These are phyloP conservation scores for Palythoa grandis DNA, from an alignment of 92 coral and sea anemone species.

Conservation along the genomic window DNA sequence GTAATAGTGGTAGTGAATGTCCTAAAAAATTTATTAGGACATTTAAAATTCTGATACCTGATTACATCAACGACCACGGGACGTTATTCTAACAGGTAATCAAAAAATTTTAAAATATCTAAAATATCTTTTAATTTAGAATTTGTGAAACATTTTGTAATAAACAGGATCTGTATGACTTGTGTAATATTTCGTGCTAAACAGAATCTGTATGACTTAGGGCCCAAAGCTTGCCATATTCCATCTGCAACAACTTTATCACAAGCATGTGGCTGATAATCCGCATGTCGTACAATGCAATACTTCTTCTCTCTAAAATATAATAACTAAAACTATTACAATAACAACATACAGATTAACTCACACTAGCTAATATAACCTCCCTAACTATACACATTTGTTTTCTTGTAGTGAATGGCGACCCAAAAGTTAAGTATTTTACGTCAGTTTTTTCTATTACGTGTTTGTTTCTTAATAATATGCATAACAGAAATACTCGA, in stretches of 20 bases:
- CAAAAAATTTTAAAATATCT: too few species aligned
- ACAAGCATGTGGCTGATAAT: not conserved
- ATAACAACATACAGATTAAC: slow-evolving; percentile 3
- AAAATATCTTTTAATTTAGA: too few species aligned
- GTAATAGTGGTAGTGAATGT: too few species aligned
- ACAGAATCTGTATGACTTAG: too few species aligned
- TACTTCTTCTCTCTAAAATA: not conserved
- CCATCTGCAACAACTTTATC: not conserved
- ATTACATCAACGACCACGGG: too few species aligned
- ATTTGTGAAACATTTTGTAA: not conserved
- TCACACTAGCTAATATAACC: not conserved
- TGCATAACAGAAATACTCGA: too few species aligned
- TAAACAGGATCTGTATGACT: not conserved
- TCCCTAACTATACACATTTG: slow-evolving; percentile 1
- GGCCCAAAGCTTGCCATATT: not conserved
- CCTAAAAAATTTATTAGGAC: too few species aligned
- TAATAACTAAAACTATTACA: not conserved
- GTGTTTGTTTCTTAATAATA: not conserved
- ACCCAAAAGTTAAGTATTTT: slow-evolving; percentile 48
- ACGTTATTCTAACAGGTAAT: too few species aligned
- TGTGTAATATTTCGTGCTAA: too few species aligned
- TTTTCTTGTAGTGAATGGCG: slow-evolving; percentile 40
- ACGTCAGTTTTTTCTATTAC: not conserved
- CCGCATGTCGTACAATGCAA: not conserved
- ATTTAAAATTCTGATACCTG: too few species aligned